These are phyloP conservation scores for Biston betularia DNA, from an alignment of 2,888 invertebrate genomes.

Conservation along the genomic window DNA sequence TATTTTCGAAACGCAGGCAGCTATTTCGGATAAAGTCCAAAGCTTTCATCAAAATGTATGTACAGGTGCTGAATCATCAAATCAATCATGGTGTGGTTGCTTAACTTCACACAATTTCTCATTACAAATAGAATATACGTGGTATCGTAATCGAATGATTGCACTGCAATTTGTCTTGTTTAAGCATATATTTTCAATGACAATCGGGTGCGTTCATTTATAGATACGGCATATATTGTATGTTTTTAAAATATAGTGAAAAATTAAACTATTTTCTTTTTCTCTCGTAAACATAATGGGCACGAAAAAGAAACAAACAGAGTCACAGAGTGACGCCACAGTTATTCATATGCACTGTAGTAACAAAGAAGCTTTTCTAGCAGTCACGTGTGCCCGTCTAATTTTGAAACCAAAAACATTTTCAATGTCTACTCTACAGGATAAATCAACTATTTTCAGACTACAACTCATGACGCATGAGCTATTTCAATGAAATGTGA, in stretches of 20 bases:
- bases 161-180: background rate
- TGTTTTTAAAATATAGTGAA: background rate
- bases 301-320: slow-evolving; percentile 1
- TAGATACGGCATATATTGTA: background rate
- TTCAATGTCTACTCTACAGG: slow-evolving; percentile 19
- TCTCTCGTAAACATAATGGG: background rate
- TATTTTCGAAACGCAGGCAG: slow-evolving; percentile 49
- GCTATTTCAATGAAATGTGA: slow-evolving; percentile 17
- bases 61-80: slow-evolving; percentile 28
- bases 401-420: slow-evolving; percentile 29
- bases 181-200: background rate
- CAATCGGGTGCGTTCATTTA: background rate
- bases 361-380: slow-evolving; percentile 21
- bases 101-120: slow-evolving; percentile 31
- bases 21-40: slow-evolving; percentile 15
- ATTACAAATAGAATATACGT: background rate
- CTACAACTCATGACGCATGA: slow-evolving; percentile 16
- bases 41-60: slow-evolving; percentile 28
- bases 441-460: slow-evolving; percentile 27
- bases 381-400: slow-evolving; percentile 35
- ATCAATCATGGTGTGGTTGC: slow-evolving; percentile 32
- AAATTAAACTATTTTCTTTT: background rate
- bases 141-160: background rate
- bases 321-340: background rate
- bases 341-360: background rate